These are phyloP conservation scores for Pelmatolapia mariae DNA, from an alignment of 2,113 vertebrate species.

Conservation along the genomic window DNA sequence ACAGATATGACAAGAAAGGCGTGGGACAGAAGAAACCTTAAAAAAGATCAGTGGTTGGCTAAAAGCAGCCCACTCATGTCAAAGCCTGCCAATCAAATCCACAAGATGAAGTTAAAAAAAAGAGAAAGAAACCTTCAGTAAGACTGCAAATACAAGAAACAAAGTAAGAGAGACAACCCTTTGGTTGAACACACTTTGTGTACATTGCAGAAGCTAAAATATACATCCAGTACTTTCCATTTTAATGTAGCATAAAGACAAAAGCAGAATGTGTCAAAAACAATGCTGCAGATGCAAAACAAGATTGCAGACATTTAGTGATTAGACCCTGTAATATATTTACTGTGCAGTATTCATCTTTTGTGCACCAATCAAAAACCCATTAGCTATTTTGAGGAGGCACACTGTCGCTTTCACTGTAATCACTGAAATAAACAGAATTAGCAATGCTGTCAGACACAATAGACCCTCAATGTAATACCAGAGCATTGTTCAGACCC, in stretches of 20 bases:
- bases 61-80: constrained; percentile 62
- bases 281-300: neutral
- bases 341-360: neutral
- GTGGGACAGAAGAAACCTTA: constrained; percentile 58
- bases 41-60: constrained; percentile 62
- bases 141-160: neutral
- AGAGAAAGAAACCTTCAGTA: neutral
- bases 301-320: neutral
- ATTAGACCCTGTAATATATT: neutral
- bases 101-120: neutral
- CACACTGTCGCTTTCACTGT: neutral
- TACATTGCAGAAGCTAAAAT: neutral
- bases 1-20: constrained; percentile 67
- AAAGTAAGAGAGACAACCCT: neutral
- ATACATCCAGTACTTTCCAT: neutral
- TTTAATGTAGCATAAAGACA: neutral
- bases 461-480: neutral
- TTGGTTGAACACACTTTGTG: neutral
- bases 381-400: neutral
- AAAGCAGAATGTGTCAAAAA: neutral
- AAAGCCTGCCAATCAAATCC: constrained; percentile 53
- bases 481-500: neutral
- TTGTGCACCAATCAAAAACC: neutral
- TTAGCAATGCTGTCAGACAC: neutral
- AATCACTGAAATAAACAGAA: neutral